These are phyloP conservation scores for Daubentonia madagascariensis DNA, from an alignment of 2,113 vertebrate species.

Conservation along the genomic window DNA sequence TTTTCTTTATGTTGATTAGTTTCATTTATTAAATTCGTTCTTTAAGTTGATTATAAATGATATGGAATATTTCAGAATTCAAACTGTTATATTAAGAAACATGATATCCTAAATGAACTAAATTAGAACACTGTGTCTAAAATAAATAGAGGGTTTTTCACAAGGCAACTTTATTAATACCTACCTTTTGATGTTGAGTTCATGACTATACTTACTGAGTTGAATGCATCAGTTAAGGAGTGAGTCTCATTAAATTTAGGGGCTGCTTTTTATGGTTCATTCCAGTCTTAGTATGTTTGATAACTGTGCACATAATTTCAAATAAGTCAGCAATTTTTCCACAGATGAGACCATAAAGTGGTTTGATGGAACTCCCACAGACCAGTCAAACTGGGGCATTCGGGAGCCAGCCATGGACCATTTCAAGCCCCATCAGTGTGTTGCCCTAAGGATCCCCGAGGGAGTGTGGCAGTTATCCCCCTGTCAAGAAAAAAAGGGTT, in stretches of 20 bases:
- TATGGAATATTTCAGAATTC: background rate
- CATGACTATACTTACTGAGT: background rate
- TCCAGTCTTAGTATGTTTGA: background rate
- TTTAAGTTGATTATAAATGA: slow-evolving; percentile 25
- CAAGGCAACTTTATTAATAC: background rate
- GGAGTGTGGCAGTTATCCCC: slow-evolving; percentile 88
- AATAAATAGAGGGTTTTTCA: background rate
- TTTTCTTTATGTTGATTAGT: background rate
- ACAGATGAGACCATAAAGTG: slow-evolving; percentile 87
- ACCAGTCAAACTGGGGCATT: slow-evolving; percentile 91
- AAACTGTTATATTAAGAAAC: background rate
- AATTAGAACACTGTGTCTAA: slow-evolving; percentile 16
- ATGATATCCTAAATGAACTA: background rate
- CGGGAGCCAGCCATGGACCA: slow-evolving; percentile 81
- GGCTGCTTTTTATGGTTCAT: slow-evolving; percentile 8
- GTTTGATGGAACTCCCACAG: slow-evolving; percentile 88
- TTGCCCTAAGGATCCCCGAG: slow-evolving; percentile 85
- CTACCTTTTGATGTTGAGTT: background rate
- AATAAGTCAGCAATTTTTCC: slow-evolving; percentile 52
- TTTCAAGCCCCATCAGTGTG: slow-evolving; percentile 84
- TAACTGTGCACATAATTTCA: background rate
- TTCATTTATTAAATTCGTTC: slow-evolving; percentile 26
- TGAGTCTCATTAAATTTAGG: background rate
- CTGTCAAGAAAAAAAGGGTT: slow-evolving; percentile 88
- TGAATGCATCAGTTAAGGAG: background rate